Percentiles rank a stretch among this genome's conserved stretches.
Conservation (phyloP, 1,140 invertebrate genomes). For the Sinella curviseta region DNA sequence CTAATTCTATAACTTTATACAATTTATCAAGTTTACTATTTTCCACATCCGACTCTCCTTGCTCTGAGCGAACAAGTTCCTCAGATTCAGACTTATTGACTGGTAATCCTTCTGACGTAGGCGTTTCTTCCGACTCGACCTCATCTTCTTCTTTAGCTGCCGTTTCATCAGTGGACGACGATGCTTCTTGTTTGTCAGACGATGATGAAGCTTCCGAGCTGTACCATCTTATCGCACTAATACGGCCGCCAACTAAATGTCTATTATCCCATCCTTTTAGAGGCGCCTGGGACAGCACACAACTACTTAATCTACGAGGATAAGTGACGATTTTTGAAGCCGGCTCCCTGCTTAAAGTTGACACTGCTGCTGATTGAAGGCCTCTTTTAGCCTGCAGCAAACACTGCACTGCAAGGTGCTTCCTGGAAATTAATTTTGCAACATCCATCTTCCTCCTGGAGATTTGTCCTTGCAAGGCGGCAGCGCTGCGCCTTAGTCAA, state of each 20-base stretch:
- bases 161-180: not conserved
- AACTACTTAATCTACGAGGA: no score
- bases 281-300: no score
- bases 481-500: no score
- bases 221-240: no score
- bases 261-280: no score
- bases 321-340: no score
- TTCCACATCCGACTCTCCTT: not conserved
- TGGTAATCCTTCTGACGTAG: no score
- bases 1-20: slow-evolving; percentile 79
- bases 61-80: not conserved
- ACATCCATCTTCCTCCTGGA: not conserved
- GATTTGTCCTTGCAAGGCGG: no score
- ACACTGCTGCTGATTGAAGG: not conserved
- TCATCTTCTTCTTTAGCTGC: slow-evolving; percentile 3
- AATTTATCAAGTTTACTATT: slow-evolving; percentile 68
- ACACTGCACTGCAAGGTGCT: not conserved
- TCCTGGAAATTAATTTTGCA: not conserved
- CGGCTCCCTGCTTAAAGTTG: no score
- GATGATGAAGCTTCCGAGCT: no score
- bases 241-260: no score
- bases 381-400: not conserved
- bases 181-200: no score
- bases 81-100: not conserved
- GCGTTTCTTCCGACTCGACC: not conserved